These are phyloP conservation scores for Argynnis bischoffii DNA, from an alignment of 2,888 invertebrate genomes.

Conservation along the genomic window DNA sequence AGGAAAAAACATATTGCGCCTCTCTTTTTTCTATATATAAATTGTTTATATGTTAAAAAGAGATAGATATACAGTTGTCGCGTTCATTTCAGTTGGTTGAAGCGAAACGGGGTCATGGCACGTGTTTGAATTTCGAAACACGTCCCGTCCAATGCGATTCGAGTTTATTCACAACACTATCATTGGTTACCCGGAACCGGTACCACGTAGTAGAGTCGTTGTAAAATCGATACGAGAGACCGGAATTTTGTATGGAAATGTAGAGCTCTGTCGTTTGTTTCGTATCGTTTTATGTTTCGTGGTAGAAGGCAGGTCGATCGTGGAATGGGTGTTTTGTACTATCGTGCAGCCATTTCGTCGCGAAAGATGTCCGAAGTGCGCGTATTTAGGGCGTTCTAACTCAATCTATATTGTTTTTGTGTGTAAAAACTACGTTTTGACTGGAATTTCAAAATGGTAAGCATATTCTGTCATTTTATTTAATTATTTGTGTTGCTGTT, in stretches of 20 bases:
- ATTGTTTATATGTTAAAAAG: conserved; percentile 52
- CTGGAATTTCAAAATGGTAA: conserved; percentile 59
- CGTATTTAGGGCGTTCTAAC: conserved; percentile 69
- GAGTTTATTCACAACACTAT: conserved; percentile 60
- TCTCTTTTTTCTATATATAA: conserved; percentile 55
- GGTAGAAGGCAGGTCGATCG: conserved; percentile 58
- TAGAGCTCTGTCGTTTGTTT: conserved; percentile 48
- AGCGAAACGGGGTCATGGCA: conserved; percentile 73
- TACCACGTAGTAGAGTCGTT: conserved; percentile 54
- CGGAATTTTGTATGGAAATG: conserved; percentile 41
- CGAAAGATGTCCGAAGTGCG: conserved; percentile 72
- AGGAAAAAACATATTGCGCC: conserved; percentile 43
- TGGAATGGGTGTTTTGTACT: conserved; percentile 65
- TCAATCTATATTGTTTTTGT: conserved; percentile 66
- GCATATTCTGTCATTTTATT: conserved; percentile 41
- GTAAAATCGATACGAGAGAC: conserved; percentile 64
- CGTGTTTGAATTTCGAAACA: conserved; percentile 80
- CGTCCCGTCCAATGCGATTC: conserved; percentile 75
- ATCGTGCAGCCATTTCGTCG: conserved; percentile 75
- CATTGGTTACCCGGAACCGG: conserved; percentile 66
- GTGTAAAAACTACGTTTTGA: conserved; percentile 58
- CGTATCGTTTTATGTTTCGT: conserved; percentile 50
- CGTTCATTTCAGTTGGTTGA: conserved; percentile 50
- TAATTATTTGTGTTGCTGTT: conserved; percentile 26
- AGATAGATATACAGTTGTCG: conserved; percentile 55